Evolutionary conservation across 2,797 vertebrate genomes (phyloP).

Genomic region (Sebastes hopkinsi): DNA sequence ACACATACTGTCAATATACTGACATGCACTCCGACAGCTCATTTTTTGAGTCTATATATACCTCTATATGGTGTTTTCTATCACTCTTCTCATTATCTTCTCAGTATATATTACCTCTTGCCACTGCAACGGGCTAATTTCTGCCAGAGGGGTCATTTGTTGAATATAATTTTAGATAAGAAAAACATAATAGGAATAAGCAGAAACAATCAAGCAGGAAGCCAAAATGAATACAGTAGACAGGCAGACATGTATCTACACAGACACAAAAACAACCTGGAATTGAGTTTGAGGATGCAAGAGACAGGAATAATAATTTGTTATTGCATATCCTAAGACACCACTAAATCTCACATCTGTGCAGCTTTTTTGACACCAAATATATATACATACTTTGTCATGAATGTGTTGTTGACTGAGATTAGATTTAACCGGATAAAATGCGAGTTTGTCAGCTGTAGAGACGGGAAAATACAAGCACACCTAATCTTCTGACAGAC

Average conservation of each 20-base stretch:
- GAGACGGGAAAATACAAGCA: conserved; percentile 1
- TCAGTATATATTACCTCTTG: background rate
- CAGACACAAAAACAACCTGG: background rate
- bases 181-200: background rate
- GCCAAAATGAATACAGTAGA: background rate
- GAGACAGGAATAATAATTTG: conserved; percentile 9
- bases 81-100: background rate
- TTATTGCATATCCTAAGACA: conserved; percentile 9
- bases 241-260: background rate
- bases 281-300: conserved; percentile 1
- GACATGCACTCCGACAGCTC: background rate
- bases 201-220: background rate
- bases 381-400: background rate
- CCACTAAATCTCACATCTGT: background rate
- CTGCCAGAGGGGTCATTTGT: background rate
- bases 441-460: background rate
- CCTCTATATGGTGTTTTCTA: background rate
- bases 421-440: conserved; percentile 6
- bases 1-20: background rate
- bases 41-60: background rate
- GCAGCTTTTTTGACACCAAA: background rate
- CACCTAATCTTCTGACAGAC: conserved; percentile 12
- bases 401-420: background rate
- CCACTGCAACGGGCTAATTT: background rate
- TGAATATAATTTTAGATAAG: conserved; percentile 27